Conservation (phyloP, 2,113 vertebrate species). For the Cephalopholis sonnerati region DNA sequence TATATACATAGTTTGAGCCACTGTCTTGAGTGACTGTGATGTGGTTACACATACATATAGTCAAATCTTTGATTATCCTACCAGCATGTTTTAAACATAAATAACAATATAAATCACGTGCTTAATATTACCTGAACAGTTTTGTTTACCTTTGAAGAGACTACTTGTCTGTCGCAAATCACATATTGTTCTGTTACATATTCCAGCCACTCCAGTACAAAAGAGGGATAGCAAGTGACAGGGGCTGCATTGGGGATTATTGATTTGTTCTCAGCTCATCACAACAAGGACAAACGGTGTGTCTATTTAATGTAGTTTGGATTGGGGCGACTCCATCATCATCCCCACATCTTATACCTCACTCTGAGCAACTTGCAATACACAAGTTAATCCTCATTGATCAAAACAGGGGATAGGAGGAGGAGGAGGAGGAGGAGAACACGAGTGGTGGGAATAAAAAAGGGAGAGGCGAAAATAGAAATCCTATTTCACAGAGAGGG, state of each 20-base stretch:
- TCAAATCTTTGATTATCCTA: neutral
- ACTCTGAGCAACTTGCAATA: conserved; percentile 51
- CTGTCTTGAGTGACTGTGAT: no score
- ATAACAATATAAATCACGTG: neutral
- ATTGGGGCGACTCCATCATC: conserved; percentile 20
- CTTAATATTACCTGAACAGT: neutral
- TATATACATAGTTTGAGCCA: no score
- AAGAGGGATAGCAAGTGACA: conserved; percentile 4
- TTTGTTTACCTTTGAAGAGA: neutral
- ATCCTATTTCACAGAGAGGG: conserved; percentile 11
- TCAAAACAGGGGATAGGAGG: conserved; percentile 33
- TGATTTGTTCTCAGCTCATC: conserved; percentile 38
- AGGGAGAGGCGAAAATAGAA: conserved; percentile 11
- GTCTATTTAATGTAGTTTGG: conserved; percentile 35
- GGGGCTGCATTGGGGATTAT: conserved; percentile 30
- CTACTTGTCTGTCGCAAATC: neutral
- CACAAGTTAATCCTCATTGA: conserved; percentile 71
- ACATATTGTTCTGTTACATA: neutral
- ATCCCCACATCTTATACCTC: conserved; percentile 8
- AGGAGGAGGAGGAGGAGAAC: conserved; percentile 2
- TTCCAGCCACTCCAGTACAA: neutral
- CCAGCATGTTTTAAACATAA: neutral
- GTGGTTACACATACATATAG: neutral
- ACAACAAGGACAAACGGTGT: conserved; percentile 44
- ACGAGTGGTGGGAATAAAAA: neutral